A percentile compares a stretch with the other conserved stretches of the same genome.
phyloP scores from a whole-genome alignment of 2,797 vertebrate genomes.

The Anguilla megastoma region DNA sequence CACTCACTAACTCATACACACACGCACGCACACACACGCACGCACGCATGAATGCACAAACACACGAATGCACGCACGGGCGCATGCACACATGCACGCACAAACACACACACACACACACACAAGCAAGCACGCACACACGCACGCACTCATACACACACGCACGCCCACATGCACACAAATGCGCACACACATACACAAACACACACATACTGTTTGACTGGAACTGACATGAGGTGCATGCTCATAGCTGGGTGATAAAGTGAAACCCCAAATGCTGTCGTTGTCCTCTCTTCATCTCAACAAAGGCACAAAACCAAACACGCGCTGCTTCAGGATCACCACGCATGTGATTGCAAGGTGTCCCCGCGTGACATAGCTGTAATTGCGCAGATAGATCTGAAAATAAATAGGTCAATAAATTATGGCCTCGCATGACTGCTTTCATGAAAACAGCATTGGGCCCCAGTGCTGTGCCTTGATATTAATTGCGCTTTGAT shows the following conservation, averaged over 20 bases:
- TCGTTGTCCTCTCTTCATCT: not conserved
- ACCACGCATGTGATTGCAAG: no score
- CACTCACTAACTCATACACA: not conserved
- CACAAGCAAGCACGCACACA: not conserved
- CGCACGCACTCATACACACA: not conserved
- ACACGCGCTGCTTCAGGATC: not conserved
- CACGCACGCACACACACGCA: not conserved
- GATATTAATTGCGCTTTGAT: not conserved
- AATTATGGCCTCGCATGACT: not conserved
- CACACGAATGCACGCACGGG: not conserved
- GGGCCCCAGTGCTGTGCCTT: not conserved
- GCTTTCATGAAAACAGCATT: constrained; percentile 1
- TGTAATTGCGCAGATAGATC: constrained; percentile 18
- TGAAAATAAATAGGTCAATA: constrained; percentile 15
- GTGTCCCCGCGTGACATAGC: not conserved
- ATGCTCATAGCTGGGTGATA: not conserved
- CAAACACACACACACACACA: not conserved
- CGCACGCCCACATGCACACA: not conserved
- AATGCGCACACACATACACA: not conserved
- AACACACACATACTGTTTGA: not conserved
- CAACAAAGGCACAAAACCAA: not conserved
- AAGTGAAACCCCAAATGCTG: not conserved
- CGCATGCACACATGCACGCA: not conserved
- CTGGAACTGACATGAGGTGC: not conserved
- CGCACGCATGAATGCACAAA: not conserved